Evolutionary conservation across 2,797 vertebrate genomes (phyloP).

Genomic region (Hybognathus amarus): DNA sequence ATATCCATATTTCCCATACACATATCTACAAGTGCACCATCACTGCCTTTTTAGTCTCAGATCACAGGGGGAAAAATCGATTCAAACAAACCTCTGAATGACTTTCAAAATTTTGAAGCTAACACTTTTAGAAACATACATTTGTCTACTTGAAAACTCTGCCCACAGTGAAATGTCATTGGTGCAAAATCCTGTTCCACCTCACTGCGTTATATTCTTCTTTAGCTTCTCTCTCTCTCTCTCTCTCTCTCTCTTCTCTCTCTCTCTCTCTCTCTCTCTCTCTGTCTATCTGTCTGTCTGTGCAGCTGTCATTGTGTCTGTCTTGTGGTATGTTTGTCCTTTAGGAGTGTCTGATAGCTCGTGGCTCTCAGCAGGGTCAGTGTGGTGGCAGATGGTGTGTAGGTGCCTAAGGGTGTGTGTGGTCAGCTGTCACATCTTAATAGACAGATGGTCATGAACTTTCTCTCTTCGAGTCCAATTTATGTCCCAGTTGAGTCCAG

Average conservation of each 20-base stretch:
- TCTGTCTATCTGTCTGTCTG: conserved; percentile 24
- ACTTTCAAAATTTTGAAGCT: background rate
- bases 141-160: background rate
- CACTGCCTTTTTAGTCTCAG: background rate
- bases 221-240: background rate
- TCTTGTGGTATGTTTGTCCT: conserved; percentile 28
- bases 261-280: conserved; percentile 16
- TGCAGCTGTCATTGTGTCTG: conserved; percentile 14
- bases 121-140: background rate
- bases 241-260: background rate
- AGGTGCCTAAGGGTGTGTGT: conserved; percentile 41
- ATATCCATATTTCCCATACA: background rate
- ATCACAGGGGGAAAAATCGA: background rate
- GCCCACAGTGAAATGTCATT: background rate
- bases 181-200: background rate
- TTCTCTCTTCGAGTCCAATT: conserved; percentile 38
- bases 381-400: conserved; percentile 53
- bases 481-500: conserved; percentile 38
- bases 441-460: conserved; percentile 58
- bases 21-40: background rate
- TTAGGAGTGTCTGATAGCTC: conserved; percentile 33
- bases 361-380: conserved; percentile 54
- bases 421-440: conserved; percentile 55
- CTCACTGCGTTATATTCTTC: background rate
- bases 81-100: background rate